Base-by-base conservation (phyloP, 2,888 invertebrate genomes). In the Athalia circularis region DNA sequence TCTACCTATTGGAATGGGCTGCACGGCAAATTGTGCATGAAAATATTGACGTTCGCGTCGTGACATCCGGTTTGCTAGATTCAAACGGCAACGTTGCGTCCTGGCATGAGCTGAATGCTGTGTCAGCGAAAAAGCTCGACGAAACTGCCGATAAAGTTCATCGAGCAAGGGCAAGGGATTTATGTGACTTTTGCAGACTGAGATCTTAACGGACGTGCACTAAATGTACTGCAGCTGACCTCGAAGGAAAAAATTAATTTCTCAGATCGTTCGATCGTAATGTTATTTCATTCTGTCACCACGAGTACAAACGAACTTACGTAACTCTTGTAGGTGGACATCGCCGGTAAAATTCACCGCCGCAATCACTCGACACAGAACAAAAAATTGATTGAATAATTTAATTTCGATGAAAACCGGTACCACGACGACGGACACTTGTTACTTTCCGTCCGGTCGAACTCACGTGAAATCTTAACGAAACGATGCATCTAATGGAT, bases 261-360 rank as follows among this genome's bases (percentile, higher is more conserved):
- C 29, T 29, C 2, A 29, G 29, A 29, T 29, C 29, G 7, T 62
- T 62, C 4, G 15, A 13, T 62, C 62, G 13, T 29, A 15, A 8
- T 62, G 50, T 50, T 43, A 6, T 45, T 52, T 64, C 15, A 62
- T 50, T 29, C 29, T 15, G n/a, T 52, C 61, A 48, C 62, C n/a
- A 29, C 59, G 15, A 61, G 52, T 50, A 72, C 15, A 62, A 61
- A 13, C 77, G 82, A 70, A 89, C 90, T 90, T 88, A 90, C 90
- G 78, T 89, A 90, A 87, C 85, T 88, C 82, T 88, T 88, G 82
- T 88, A 90, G 79, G 89, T 87, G 50, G 78, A 78, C 78, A 78
- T 78, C 11, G 52, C 68, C 70, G 72, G 45, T 75, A 50, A 5
- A 13, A 59, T 72, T 47, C 72, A 29, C 59, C 45, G 47, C 61